Conservation (phyloP, 2,888 invertebrate species). For the Amiota minor region DNA sequence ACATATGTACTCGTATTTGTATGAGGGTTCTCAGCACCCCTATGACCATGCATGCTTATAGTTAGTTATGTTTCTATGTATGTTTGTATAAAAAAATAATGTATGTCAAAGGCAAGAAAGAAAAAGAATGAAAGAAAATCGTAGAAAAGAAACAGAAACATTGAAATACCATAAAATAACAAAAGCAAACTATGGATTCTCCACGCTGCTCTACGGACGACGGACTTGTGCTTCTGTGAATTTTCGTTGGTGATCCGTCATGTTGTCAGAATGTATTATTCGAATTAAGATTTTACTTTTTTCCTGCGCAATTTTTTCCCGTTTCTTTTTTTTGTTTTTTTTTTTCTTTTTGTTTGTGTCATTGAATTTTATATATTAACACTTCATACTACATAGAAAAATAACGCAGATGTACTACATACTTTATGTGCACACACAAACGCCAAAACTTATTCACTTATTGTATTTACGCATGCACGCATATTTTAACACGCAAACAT, state of each 20-base stretch:
- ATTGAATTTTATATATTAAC: slow-evolving; percentile 64
- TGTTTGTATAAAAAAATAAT: neutral
- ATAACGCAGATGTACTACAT: slow-evolving; percentile 33
- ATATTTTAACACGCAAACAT: too few species aligned
- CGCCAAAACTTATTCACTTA: slow-evolving; percentile 28
- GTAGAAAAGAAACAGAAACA: neutral
- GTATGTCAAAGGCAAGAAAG: slow-evolving; percentile 16
- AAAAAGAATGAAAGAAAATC: slow-evolving; percentile 3
- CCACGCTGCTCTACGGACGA: slow-evolving; percentile 27
- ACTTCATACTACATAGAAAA: slow-evolving; percentile 42
- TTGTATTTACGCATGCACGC: too few species aligned
- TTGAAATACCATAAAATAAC: slow-evolving; percentile 33
- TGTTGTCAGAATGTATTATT: slow-evolving; percentile 74
- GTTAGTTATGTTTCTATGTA: neutral
- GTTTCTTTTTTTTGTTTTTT: slow-evolving; percentile 25
- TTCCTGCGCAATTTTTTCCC: slow-evolving; percentile 43
- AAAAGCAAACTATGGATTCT: slow-evolving; percentile 57
- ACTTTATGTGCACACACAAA: slow-evolving; percentile 31
- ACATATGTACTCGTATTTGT: slow-evolving; percentile 36
- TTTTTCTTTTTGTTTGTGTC: slow-evolving; percentile 47
- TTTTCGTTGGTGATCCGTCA: slow-evolving; percentile 74
- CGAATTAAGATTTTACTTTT: slow-evolving; percentile 74
- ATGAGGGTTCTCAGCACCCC: neutral
- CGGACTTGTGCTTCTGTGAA: slow-evolving; percentile 55
- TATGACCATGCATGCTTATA: slow-evolving; percentile 23